Conservation (phyloP, 1,140 invertebrate genomes). For the Pteromalus puparum region DNA sequence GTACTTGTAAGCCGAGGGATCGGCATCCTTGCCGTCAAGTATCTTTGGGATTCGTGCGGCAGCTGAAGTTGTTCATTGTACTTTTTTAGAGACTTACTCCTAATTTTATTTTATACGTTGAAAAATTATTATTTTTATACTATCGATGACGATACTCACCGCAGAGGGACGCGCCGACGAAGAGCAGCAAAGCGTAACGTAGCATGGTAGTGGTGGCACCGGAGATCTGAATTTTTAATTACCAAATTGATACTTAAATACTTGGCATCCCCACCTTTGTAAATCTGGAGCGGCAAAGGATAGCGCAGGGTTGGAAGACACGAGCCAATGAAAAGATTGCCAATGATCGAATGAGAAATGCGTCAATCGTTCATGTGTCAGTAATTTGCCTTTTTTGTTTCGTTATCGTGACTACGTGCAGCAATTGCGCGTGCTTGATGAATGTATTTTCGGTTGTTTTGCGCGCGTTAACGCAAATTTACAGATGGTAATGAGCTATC, state of each 20-base stretch:
- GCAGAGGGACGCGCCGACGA: no score
- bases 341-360: background rate
- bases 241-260: background rate
- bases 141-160: background rate
- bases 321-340: background rate
- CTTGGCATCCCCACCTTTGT: background rate
- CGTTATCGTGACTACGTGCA: no score
- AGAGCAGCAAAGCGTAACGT: no score
- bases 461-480: background rate
- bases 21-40: background rate
- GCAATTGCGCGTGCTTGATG: background rate
- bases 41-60: background rate
- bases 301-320: background rate
- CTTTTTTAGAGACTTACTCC: no score
- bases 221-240: slow-evolving; percentile 5
- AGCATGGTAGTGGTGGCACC: no score
- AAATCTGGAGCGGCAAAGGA: background rate
- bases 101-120: background rate
- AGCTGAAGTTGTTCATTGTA: no score
- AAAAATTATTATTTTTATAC: background rate
- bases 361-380: no score
- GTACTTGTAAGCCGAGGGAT: background rate
- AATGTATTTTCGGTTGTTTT: background rate
- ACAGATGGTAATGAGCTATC: background rate
- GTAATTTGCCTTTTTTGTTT: no score